Conservation (phyloP, 2,113 vertebrate genomes). For the Lophotis ruficrista region DNA sequence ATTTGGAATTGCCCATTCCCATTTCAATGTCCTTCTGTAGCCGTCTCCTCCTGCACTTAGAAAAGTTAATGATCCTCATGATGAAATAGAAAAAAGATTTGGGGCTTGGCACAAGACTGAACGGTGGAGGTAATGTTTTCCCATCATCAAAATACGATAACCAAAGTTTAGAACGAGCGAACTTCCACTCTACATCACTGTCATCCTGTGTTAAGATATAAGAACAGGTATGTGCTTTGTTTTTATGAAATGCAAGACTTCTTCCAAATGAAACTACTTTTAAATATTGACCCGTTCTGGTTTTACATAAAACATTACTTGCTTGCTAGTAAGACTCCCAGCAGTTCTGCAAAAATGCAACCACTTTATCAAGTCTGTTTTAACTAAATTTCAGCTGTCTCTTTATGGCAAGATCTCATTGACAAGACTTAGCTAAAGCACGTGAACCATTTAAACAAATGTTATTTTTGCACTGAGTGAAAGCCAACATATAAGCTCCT, state of each 20-base stretch:
- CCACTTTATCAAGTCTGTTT: neutral
- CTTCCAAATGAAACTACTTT: neutral
- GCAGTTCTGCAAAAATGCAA: neutral
- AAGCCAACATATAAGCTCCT: neutral
- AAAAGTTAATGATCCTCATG: slow-evolving; percentile 78
- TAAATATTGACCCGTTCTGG: neutral
- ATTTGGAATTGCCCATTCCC: slow-evolving; percentile 86
- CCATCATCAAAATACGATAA: slow-evolving; percentile 90
- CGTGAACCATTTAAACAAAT: neutral
- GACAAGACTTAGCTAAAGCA: neutral
- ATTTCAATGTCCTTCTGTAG: slow-evolving; percentile 85
- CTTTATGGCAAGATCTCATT: neutral
- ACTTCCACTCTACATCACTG: slow-evolving; percentile 91
- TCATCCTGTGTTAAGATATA: slow-evolving; percentile 79
- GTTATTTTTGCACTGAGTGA: neutral
- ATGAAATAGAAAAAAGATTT: slow-evolving; percentile 87
- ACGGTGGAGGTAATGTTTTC: slow-evolving; percentile 88
- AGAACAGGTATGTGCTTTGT: neutral
- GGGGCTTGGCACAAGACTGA: slow-evolving; percentile 89
- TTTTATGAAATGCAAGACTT: neutral
- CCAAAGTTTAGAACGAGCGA: slow-evolving; percentile 90
- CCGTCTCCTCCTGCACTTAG: slow-evolving; percentile 79
- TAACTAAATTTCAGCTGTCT: neutral
- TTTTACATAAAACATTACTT: neutral
- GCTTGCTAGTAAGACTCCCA: neutral